Conservation (phyloP, 2,888 invertebrate genomes). For the Noctua janthina region DNA sequence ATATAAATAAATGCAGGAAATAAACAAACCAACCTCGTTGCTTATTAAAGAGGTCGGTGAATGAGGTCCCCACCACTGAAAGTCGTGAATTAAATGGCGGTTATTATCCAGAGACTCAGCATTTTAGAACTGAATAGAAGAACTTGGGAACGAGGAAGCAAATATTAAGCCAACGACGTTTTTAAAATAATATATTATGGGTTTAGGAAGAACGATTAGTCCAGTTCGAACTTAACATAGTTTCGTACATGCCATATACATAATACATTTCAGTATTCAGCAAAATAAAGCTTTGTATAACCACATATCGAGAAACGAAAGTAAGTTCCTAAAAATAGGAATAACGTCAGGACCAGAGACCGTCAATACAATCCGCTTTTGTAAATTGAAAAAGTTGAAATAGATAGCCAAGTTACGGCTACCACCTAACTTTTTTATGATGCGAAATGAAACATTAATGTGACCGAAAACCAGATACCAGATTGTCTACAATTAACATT, state of each 20-base stretch:
- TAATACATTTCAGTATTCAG: neutral
- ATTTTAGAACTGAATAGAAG: slow-evolving; percentile 64
- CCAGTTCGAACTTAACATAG: neutral
- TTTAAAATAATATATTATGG: neutral
- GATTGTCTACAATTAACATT: slow-evolving; percentile 41
- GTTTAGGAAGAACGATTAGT: neutral
- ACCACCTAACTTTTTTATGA: slow-evolving; percentile 19
- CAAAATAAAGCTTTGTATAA: neutral
- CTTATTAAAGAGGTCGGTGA: slow-evolving; percentile 71
- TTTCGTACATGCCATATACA: neutral
- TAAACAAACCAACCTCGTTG: slow-evolving; percentile 63
- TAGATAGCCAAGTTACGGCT: slow-evolving; percentile 20
- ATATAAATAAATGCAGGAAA: slow-evolving; percentile 61
- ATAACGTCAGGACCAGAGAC: neutral
- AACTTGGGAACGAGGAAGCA: slow-evolving; percentile 56
- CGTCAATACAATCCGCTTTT: slow-evolving; percentile 6
- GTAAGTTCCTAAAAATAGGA: neutral
- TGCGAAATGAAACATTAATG: slow-evolving; percentile 40
- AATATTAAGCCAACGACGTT: neutral
- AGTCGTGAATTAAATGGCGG: slow-evolving; percentile 68
- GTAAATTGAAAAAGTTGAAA: slow-evolving; percentile 24
- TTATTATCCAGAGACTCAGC: slow-evolving; percentile 72
- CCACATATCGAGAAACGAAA: neutral
- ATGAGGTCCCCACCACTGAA: slow-evolving; percentile 72
- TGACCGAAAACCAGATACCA: slow-evolving; percentile 45